Base-by-base conservation (phyloP, 2,797 vertebrate genomes). In the Microctenopoma stevenorrisi region DNA sequence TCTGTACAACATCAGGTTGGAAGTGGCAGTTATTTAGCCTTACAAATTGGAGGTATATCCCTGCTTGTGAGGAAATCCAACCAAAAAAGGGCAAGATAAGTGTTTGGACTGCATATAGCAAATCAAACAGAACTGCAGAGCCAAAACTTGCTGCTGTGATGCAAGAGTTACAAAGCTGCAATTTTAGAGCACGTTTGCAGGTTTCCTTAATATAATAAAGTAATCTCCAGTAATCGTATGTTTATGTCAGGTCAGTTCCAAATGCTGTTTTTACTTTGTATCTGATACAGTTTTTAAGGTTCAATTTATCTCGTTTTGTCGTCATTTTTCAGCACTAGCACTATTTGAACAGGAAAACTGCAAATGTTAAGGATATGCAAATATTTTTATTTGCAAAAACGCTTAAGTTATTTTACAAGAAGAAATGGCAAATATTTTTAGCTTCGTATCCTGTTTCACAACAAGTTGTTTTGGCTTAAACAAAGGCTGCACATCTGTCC, bases 1-100 rank as follows among this genome's bases (percentile, higher is more conserved):
- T 59, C 84, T 72, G 77, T 81, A 79, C 25, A 10, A 81, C 77
- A 80, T 79, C 46, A 33, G 43, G 68, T 78, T 75, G 74, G 66
- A 89, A 78, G 30, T 60, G 60, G 76, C 26, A 42, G 68, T 88
- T 30, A 89, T 92, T 93, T 91, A 86, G 83, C 76, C 81, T 65
- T 69, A 83, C 78, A 83, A 60, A 87, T 57, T 47, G 71, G 37
- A 76, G 74, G 75, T 82, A 63, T 82, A 59, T 73, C 56, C 48
- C 49, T 13, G 69, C n/a, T 72, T 76, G 53, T 64, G 61, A 63
- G 40, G 22, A 64, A 74, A 83, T 64, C 28, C 69, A 60, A 64
- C 61, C 40, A 38, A 28, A 65, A 51, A 64, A 65, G 44, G 38
- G 67, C 50, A 51, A 65, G 57, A 57, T 57, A 70, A 74, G 72